Evolutionary conservation across 2,113 vertebrate species (phyloP).

Genomic region (Poicephalus gulielmi): DNA sequence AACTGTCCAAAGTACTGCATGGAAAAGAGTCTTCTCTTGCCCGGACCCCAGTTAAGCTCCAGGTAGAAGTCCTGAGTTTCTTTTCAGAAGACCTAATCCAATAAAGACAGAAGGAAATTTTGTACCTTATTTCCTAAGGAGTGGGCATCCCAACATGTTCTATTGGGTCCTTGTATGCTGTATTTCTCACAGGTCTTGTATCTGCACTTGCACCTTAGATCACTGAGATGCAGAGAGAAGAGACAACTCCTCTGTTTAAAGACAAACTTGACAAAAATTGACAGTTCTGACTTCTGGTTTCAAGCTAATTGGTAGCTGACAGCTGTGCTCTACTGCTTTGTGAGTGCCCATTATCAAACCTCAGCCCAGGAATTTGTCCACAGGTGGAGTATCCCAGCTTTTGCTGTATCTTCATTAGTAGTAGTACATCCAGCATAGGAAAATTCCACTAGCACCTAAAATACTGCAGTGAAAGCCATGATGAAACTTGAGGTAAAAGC

Average conservation of each 20-base stretch:
- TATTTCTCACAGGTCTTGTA: neutral
- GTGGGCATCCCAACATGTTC: neutral
- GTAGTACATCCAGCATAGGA: neutral
- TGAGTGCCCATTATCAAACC: too few species aligned
- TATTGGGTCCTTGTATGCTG: neutral
- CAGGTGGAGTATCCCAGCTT: neutral
- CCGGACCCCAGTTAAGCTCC: neutral
- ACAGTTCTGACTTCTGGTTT: neutral
- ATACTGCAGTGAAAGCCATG: neutral
- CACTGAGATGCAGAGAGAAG: neutral
- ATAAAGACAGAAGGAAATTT: neutral
- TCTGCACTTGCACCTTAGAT: neutral
- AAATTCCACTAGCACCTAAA: neutral
- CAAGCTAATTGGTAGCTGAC: neutral
- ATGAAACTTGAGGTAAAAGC: neutral
- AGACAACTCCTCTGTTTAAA: neutral
- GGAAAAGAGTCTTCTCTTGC: neutral
- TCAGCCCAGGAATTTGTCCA: neutral
- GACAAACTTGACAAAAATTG: neutral
- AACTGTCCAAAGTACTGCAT: neutral
- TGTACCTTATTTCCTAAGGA: neutral
- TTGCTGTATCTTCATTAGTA: neutral
- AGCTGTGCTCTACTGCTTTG: neutral
- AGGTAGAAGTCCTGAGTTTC: neutral
- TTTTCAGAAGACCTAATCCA: neutral